phyloP scores from a whole-genome alignment of 1,140 invertebrate species.

The Musca domestica region DNA sequence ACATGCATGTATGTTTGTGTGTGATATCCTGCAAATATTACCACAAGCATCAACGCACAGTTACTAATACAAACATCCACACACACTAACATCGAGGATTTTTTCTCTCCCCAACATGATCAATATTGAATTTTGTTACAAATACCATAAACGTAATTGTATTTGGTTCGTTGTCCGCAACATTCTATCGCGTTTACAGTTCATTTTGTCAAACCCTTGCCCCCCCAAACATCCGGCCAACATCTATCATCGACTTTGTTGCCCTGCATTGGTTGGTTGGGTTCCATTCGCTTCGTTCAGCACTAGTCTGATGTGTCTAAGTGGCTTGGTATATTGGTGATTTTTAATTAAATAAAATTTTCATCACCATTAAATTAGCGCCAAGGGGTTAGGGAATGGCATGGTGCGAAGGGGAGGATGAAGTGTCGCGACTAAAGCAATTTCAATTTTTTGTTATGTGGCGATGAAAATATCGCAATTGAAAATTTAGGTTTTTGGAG shows the following conservation, averaged over 20 bases:
- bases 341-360: conserved; percentile 19
- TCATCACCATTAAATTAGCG: neutral
- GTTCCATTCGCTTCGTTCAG: neutral
- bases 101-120: neutral
- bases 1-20: neutral
- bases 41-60: neutral
- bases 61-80: neutral
- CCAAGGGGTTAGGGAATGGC: neutral
- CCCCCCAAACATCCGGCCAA: too few species aligned
- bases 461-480: too few species aligned
- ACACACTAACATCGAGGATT: neutral
- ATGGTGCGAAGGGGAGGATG: neutral
- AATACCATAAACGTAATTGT: conserved; percentile 7
- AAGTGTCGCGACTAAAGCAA: neutral
- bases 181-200: too few species aligned
- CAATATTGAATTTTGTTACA: conserved; percentile 14
- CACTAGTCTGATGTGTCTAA: neutral
- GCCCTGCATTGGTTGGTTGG: neutral
- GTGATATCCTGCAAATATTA: neutral
- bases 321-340: neutral
- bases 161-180: too few species aligned
- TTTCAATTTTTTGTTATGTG: too few species aligned
- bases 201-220: too few species aligned
- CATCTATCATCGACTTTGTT: too few species aligned
- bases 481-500: too few species aligned